Base-by-base conservation (phyloP, 2,113 vertebrate species). In the Zeus faber region DNA sequence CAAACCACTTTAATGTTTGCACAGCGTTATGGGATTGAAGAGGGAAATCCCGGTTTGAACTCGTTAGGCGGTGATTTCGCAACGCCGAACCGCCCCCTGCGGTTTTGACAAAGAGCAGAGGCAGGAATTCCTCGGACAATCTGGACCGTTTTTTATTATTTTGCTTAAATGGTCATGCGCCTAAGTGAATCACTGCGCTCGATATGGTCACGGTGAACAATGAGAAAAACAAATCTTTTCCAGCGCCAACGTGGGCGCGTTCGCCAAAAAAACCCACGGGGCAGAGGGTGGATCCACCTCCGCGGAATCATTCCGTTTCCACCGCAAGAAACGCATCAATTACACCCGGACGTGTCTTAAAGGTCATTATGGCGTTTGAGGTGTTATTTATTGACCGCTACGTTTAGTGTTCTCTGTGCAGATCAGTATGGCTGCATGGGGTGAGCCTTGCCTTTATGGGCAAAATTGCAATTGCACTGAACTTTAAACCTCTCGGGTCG, bases 11-110 rank as follows among this genome's bases (percentile, higher is more conserved):
- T n/a, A n/a, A n/a, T n/a, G 13, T 9, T 8, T 13, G 13, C 31
- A 33, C 31, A 29, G 8, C 20, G 48, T 16, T 29, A 22, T 22
- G 67, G 27, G 50, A 25, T 62, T 53, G 47, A 58, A 31, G 55
- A 41, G 26, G 54, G 44, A 62, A 64, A 65, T 59, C 41, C 44
- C 23, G 20, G 9, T 59, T 49, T 65, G 43, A 54, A 61, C 59
- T n/a, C 40, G 55, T 78, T 66, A 49, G 67, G 20, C 58, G 39
- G 37, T 52, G 26, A 59, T 65, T 2, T 8, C 76, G 54, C 67
- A 54, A 47, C 51, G 46, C 20, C 39, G 29, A 45, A 59, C 46
- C 4, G 25, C 21, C 27, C 5, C 4, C 57, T 75, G 70, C 51
- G 49, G 63, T 37, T 58, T 64, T 8, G 25, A 46, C 20, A 31